Evolutionary conservation across 2,113 vertebrate genomes (phyloP).

Genomic region (Hemiprocne comata): DNA sequence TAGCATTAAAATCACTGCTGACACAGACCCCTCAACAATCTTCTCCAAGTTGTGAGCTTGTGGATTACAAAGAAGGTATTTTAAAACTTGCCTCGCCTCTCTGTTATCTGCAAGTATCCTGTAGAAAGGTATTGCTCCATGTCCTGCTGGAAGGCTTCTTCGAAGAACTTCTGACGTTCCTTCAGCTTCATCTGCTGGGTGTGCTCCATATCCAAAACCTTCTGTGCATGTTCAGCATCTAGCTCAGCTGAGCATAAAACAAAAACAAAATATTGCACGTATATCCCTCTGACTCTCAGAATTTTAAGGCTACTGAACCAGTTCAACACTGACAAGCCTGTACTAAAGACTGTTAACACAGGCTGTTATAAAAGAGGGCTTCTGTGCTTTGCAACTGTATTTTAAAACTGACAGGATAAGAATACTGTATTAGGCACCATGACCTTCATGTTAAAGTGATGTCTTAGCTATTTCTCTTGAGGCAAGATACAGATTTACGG

Average conservation of each 20-base stretch:
- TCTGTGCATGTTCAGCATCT: conserved; percentile 87
- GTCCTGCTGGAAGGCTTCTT: conserved; percentile 98
- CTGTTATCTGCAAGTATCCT: conserved; percentile 92
- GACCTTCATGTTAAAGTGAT: not conserved
- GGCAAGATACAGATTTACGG: not conserved
- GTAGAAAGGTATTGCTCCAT: conserved; percentile 98
- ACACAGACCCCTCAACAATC: not conserved
- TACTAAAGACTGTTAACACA: not conserved
- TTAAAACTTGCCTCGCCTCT: conserved; percentile 88
- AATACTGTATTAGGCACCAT: not conserved
- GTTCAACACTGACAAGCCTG: not conserved
- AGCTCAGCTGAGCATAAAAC: conserved; percentile 83
- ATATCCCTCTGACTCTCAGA: not conserved
- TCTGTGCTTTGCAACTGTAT: not conserved
- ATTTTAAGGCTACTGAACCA: not conserved
- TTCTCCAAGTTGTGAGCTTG: not conserved
- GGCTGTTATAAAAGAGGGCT: not conserved
- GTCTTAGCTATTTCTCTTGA: not conserved
- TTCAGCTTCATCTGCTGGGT: conserved; percentile 90
- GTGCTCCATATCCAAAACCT: conserved; percentile 86
- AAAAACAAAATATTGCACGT: not conserved
- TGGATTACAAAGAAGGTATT: not conserved
- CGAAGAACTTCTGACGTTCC: conserved; percentile 96
- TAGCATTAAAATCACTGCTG: not conserved
- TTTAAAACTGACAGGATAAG: not conserved